Evolutionary conservation across 92 coral and sea anemone species (phyloP).

Genomic region (Montipora capitata): DNA sequence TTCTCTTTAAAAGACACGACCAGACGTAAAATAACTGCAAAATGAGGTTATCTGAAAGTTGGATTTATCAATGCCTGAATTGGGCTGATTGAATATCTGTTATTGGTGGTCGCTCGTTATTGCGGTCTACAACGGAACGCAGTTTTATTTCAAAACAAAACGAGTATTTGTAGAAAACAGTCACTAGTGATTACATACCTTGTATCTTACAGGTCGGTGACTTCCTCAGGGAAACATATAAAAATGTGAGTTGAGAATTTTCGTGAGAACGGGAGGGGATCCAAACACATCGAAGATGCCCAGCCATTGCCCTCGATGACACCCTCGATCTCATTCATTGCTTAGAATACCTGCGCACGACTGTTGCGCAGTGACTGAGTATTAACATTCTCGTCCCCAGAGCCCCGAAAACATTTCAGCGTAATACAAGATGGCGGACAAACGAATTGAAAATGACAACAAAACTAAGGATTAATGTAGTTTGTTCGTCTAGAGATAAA

Average conservation of each 20-base stretch:
- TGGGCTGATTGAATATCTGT: no score
- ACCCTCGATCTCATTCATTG: no score
- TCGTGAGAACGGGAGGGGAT: no score
- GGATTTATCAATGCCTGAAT: no score
- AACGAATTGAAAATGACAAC: conserved; percentile 73
- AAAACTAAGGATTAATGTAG: conserved; percentile 88
- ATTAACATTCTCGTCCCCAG: no score
- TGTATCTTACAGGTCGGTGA: background rate
- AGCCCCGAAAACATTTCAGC: conserved; percentile 37
- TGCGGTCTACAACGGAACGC: background rate
- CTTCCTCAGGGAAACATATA: background rate
- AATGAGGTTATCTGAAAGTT: no score
- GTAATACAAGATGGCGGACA: conserved; percentile 79
- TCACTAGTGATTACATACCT: conserved; percentile 13
- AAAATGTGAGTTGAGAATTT: no score
- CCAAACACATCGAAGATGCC: no score
- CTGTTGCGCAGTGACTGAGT: background rate
- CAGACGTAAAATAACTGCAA: no score
- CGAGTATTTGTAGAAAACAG: background rate
- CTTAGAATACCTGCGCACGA: background rate
- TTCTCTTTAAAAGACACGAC: no score
- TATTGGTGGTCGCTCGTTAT: no score
- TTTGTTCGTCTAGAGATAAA: conserved; percentile 89
- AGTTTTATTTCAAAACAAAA: background rate
- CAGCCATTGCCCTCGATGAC: no score